Base-by-base conservation (phyloP, 1,140 invertebrate species). In the Diorhabda carinulata region DNA sequence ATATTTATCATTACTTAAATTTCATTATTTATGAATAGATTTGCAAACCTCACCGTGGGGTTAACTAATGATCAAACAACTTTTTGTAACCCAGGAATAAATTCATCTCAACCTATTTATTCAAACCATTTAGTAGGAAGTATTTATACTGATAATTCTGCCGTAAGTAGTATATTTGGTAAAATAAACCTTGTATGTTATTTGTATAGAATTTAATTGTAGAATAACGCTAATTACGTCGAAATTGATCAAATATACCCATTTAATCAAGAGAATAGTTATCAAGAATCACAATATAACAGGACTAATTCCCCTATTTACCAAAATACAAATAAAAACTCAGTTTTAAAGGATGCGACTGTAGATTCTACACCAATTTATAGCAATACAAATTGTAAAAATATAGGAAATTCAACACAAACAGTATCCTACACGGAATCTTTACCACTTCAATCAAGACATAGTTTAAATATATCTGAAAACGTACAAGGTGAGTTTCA, bases 31-130 rank as follows among this genome's bases (percentile, higher is more conserved):
- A 43, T 60, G 70, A 71, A 45, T 72, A 90, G 89, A 79, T 90
- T 90, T 84, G 87, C 88, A n/a, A 89, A 85, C 82, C 80, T 91
- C 59, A 89, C 88, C 10, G 84, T 89, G 56, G 85, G 84, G 69
- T 61, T 72, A 43, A 66, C 71, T 79, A 83, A 60, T 66, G 71
- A 75, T 70, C 72, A 68, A 25, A 57, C 61, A 64, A 68, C 68
- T 43, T 71, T 69, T 66, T 63, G 73, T 43, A 70, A 71, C 43
- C 7, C 64, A 56, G 65, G 64, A 45, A 56, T 41, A 43, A 69
- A 62, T 74, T 52, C 67, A 82, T 83, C 78, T 82, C 86, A 87
- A 66, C 85, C 69, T 79, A 89, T 87, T 81, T 86, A 88, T 61
- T 69, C 85, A 40, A 88, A 87, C 81, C 86, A 87, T 60, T 86